Conservation (phyloP, 2,113 vertebrate genomes). For the Antigone vipio region DNA sequence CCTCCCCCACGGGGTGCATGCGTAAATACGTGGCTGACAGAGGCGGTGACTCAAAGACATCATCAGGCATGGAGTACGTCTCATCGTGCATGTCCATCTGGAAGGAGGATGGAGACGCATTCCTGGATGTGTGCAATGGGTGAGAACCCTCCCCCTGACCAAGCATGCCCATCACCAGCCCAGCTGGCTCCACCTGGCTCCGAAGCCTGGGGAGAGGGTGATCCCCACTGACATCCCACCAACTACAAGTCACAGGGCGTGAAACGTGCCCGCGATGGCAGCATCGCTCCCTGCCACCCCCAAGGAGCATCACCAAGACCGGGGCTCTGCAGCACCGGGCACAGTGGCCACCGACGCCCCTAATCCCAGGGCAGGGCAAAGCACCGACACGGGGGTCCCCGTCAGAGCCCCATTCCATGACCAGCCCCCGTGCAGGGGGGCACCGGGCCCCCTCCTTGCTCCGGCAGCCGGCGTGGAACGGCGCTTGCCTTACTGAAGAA, state of each 20-base stretch:
- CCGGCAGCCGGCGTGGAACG: not conserved
- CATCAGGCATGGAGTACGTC: conserved; percentile 89
- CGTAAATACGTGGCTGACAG: conserved; percentile 79
- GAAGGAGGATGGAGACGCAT: accelerated
- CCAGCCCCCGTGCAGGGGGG: not conserved
- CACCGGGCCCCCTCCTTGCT: accelerated
- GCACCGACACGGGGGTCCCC: not conserved
- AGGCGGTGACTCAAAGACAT: conserved; percentile 94
- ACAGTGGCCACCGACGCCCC: accelerated
- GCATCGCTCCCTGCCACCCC: not conserved
- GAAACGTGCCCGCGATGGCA: accelerated
- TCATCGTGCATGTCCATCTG: conserved; percentile 85
- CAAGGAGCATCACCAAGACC: not conserved
- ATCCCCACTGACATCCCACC: not conserved
- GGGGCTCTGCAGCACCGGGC: accelerated
- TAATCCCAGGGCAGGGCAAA: not conserved
- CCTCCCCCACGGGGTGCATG: conserved; percentile 58
- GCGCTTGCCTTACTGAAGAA: conserved; percentile 94
- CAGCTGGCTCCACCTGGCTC: not conserved
- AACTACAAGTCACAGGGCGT: not conserved
- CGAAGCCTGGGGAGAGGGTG: not conserved
- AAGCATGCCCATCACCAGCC: not conserved
- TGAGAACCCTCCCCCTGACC: not conserved
- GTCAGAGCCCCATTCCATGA: not conserved
- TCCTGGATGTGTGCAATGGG: not conserved